Base-by-base conservation (phyloP, 2,797 vertebrate species). In the Notolepis coatsorum region DNA sequence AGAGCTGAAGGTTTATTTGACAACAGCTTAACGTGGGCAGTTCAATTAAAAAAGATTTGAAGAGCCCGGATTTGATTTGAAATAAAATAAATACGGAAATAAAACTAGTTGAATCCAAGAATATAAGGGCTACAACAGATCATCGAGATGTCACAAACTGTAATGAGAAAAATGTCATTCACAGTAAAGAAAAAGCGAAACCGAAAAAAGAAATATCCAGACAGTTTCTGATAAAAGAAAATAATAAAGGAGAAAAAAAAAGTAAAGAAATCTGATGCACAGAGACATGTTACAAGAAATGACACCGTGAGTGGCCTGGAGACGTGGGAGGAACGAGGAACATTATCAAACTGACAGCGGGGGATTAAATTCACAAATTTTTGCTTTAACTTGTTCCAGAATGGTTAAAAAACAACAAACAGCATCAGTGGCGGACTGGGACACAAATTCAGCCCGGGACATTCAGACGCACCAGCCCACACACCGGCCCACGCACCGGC, bases 221-320 rank as follows among this genome's bases (percentile, higher is more conserved):
- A 64, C 25, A 58, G 52, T 75, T 77, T 72, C 43, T 49, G 61
- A 12, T 21, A 9, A n/a, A 43, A 43, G 8, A 4, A 75, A 62
- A 71, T n/a, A 67, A 68, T 57, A 63, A 68, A 56, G 8, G 41
- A 6, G 38, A 63, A 73, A 78, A n/a, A n/a, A n/a, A n/a, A n/a
- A n/a, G n/a, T n/a, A n/a, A n/a, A n/a, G n/a, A n/a, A n/a, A n/a
- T n/a, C 65, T 38, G 35, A 75, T 77, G 79, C 59, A 48, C 2
- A 30, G 63, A 66, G 75, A 71, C 39, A 66, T 77, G 79, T 82
- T 77, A 84, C 57, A 35, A 59, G 73, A 82, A 84, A 77, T 84
- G 84, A 86, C 84, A 89, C 77, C 74, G 76, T 72, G 74, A 75
- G 75, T n/a, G n/a, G n/a, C n/a, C n/a, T n/a, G n/a, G n/a, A n/a